A percentile compares a stretch with the other conserved stretches of the same genome.
Conservation (phyloP, 2,113 vertebrate genomes). For the Lamprologus lemairii region DNA sequence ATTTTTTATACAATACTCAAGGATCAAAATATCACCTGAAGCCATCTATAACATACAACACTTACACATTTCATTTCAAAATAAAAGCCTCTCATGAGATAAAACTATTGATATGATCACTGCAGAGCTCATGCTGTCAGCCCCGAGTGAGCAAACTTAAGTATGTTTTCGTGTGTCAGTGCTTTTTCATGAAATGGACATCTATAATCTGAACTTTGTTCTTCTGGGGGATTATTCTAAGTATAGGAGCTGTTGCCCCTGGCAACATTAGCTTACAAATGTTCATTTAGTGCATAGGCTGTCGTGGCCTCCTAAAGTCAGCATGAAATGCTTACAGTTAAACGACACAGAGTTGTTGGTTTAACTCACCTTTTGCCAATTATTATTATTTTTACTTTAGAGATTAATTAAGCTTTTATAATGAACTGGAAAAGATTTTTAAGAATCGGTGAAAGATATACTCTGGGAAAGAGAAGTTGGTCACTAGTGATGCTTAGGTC, state of each 20-base stretch:
- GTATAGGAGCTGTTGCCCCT: not conserved
- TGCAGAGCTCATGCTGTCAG: not conserved
- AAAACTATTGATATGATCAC: not conserved
- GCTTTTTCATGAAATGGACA: not conserved
- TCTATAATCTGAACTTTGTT: not conserved
- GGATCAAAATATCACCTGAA: not conserved
- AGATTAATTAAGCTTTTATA: rapidly evolving
- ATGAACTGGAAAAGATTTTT: not conserved
- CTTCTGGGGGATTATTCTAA: slow-evolving; percentile 24
- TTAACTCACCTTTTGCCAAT: not conserved
- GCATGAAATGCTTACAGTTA: not conserved
- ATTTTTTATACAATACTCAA: rapidly evolving
- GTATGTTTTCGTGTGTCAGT: not conserved
- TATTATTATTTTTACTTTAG: not conserved
- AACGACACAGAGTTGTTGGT: rapidly evolving
- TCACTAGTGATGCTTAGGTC: not conserved
- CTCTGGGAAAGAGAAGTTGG: not conserved
- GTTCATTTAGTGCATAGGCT: not conserved
- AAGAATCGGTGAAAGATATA: not conserved
- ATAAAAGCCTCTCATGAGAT: not conserved
- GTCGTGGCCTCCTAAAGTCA: not conserved
- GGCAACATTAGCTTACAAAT: slow-evolving; percentile 6
- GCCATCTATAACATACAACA: rapidly evolving
- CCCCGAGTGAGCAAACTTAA: not conserved
- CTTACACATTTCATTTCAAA: not conserved